Evolutionary conservation across 1,140 invertebrate species (phyloP), one percentile per base, ranked within the genome.

Genomic region (Drosophila trapezifrons): DNA sequence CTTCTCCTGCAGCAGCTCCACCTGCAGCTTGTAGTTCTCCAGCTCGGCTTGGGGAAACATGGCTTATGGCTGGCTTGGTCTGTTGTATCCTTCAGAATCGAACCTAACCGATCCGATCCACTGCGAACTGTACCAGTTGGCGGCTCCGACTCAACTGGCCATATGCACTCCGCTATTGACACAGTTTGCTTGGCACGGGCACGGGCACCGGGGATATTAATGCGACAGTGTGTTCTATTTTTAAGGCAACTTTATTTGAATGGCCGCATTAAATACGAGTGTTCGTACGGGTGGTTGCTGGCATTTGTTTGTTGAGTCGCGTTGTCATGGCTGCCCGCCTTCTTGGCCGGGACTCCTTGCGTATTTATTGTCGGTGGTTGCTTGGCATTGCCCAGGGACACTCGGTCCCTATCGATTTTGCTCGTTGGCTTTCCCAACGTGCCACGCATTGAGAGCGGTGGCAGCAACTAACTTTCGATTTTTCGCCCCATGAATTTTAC

Each of bases 21-120:
- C 91, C 73, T 92, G 91, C 74, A 92, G 59, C 80, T 91, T 92
- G 52, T 92, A 92, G 42, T 91, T 92, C 66, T 92, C 91, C 52
- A 92, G 57, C 74, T 91, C 91, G 1, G 90, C 82, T 63, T 91
- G 90, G 7, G 91, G 90, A 71, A 67, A 89, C 91, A 92, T 92
- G 38, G 38, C 59, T 63, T 63, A n/a, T 2, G 22, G 12, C 22
- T 27, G 22, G 10, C 2, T 27, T 4, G n/a, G n/a, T 29, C 6
- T 35, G 0, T 13, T 18, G 12, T 42, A 29, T 58, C 25, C 38
- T 43, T 77, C 45, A 43, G 27, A 38, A 35, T 9, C n/a, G 10
- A 47, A 9, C 27, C 20, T 3, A 35, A 49, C 22, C 27, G 32
- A n/a, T 20, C 22, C 15, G 12, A 43, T 29, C 18, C 38, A 27